phyloP scores from a whole-genome alignment of 2,888 invertebrate genomes.

The Steinernema carpocapsae region DNA sequence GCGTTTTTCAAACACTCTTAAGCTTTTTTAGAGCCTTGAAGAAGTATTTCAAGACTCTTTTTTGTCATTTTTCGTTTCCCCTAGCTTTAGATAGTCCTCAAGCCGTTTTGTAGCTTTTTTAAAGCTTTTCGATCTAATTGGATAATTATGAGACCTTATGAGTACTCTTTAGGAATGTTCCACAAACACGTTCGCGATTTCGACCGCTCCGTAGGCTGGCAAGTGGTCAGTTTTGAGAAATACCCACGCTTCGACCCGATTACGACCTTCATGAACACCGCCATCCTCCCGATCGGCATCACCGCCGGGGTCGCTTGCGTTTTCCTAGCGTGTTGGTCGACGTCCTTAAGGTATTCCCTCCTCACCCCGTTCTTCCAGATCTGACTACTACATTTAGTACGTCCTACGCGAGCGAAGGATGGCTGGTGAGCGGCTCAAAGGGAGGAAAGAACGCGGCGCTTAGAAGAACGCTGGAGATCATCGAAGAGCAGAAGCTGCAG shows the following conservation, averaged over 20 bases:
- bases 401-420: slow-evolving; percentile 45
- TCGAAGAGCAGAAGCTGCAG: slow-evolving; percentile 65
- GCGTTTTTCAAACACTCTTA: no score
- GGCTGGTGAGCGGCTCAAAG: slow-evolving; percentile 65
- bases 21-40: no score
- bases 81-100: no score
- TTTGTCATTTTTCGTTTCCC: no score
- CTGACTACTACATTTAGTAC: slow-evolving; percentile 6
- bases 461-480: slow-evolving; percentile 67
- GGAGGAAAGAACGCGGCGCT: slow-evolving; percentile 67
- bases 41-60: no score
- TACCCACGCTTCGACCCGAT: slow-evolving; percentile 64
- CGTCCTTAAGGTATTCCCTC: slow-evolving; percentile 51
- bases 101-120: no score
- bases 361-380: no score
- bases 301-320: slow-evolving; percentile 65
- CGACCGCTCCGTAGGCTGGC: slow-evolving; percentile 61
- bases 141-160: no score
- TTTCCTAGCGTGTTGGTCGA: slow-evolving; percentile 66
- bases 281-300: slow-evolving; percentile 65
- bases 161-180: slow-evolving; percentile 2
- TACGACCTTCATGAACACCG: slow-evolving; percentile 67
- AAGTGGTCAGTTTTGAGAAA: slow-evolving; percentile 58
- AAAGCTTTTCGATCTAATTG: no score
- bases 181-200: slow-evolving; percentile 54